Percentiles rank a stretch among this genome's conserved stretches.
phyloP scores from a whole-genome alignment of 2,113 vertebrate genomes.

The Labrus mixtus region DNA sequence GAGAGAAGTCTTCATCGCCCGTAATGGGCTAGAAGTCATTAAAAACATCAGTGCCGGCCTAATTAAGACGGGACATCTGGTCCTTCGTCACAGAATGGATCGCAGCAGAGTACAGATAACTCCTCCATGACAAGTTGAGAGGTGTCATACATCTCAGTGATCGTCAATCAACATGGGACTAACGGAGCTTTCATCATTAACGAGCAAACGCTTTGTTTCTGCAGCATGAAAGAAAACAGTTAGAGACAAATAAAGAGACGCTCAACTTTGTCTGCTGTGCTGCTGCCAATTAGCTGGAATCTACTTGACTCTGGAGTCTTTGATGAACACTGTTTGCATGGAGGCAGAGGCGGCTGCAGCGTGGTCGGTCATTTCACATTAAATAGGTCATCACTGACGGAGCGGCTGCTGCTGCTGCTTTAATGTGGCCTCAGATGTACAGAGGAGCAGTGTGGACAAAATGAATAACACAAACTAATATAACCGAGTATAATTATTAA shows the following conservation, averaged over 20 bases:
- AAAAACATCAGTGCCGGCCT: conserved; percentile 90
- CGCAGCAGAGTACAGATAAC: conserved; percentile 84
- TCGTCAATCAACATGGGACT: conserved; percentile 86
- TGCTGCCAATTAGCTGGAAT: conserved; percentile 77
- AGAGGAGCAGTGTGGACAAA: not conserved
- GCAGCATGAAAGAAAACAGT: conserved; percentile 72
- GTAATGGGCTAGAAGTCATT: conserved; percentile 86
- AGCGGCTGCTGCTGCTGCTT: not conserved
- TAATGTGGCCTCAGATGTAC: not conserved
- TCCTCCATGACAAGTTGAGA: conserved; percentile 85
- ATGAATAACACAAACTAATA: not conserved
- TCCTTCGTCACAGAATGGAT: conserved; percentile 84
- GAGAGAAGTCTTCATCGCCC: conserved; percentile 76
- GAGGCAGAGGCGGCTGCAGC: conserved; percentile 33
- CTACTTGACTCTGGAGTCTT: conserved; percentile 70
- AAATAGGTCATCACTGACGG: conserved; percentile 42
- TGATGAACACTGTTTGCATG: conserved; percentile 57
- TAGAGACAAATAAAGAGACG: conserved; percentile 61
- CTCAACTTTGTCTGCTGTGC: conserved; percentile 39
- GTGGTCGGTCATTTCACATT: conserved; percentile 25
- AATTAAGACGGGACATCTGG: conserved; percentile 95
- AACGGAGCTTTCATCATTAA: conserved; percentile 83
- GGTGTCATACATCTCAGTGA: conserved; percentile 87
- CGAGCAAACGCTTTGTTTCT: conserved; percentile 82
- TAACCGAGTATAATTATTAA: too few relatives aligned